Evolutionary conservation across 2,113 vertebrate genomes (phyloP).

Genomic region (Gracilinanus agilis): DNA sequence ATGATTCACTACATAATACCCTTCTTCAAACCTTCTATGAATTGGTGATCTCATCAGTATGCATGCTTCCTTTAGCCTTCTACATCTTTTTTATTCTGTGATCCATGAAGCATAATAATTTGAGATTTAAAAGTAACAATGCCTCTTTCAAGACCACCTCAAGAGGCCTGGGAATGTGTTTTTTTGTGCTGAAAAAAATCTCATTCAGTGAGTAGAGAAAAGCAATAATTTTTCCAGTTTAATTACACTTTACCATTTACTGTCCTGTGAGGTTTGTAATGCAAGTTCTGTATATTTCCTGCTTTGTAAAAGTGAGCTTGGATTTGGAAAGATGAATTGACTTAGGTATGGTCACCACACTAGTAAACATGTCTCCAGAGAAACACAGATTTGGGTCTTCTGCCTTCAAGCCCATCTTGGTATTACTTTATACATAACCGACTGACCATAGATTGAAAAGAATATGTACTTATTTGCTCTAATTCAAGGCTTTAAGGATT

Average conservation of each 20-base stretch:
- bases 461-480: not conserved
- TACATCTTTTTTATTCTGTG: not conserved
- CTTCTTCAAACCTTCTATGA: not conserved
- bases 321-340: not conserved
- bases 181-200: slow-evolving; percentile 30
- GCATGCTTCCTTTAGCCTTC: not conserved
- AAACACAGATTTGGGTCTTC: not conserved
- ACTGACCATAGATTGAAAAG: not conserved
- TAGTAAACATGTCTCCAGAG: not conserved
- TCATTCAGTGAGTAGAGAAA: slow-evolving; percentile 31
- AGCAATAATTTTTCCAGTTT: slow-evolving; percentile 29
- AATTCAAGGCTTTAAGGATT: not conserved
- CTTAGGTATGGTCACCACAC: not conserved
- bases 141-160: slow-evolving; percentile 30
- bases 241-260: not conserved
- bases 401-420: not conserved
- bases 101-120: not conserved
- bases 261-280: not conserved
- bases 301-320: not conserved
- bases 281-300: not conserved
- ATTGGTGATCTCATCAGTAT: not conserved
- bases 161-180: not conserved
- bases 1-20: not conserved
- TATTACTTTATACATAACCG: not conserved
- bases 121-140: slow-evolving; percentile 16